These are phyloP conservation scores for Cerceris rybyensis DNA, from an alignment of 2,888 invertebrate genomes.

Conservation along the genomic window DNA sequence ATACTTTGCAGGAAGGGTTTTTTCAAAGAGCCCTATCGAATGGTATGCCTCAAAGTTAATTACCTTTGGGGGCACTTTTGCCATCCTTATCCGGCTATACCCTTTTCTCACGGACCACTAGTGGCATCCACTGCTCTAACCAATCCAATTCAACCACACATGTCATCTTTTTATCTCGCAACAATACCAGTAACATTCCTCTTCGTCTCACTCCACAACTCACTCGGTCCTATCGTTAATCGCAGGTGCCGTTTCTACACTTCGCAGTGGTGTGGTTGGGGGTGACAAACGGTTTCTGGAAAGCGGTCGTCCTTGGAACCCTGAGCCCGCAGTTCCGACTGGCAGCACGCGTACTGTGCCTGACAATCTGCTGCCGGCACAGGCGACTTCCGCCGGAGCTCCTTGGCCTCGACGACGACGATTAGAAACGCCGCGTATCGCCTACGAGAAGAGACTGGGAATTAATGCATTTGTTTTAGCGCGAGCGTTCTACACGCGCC, in stretches of 20 bases:
- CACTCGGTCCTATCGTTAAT: conserved; percentile 21
- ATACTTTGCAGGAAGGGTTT: no score
- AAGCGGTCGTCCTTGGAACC: conserved; percentile 93
- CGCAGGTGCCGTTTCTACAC: conserved; percentile 91
- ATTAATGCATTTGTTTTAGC: conserved; percentile 41
- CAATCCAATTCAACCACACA: not conserved
- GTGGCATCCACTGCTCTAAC: no score
- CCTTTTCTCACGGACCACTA: no score
- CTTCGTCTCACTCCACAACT: not conserved
- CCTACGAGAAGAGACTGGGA: conserved; percentile 49
- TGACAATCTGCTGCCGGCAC: conserved; percentile 94
- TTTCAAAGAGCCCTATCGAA: no score
- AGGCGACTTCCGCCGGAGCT: conserved; percentile 93
- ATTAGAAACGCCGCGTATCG: conserved; percentile 82
- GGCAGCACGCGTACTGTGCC: conserved; percentile 92
- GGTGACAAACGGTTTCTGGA: conserved; percentile 97
- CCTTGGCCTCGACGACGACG: conserved; percentile 93
- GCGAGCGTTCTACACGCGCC: conserved; percentile 39
- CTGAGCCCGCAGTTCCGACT: conserved; percentile 96
- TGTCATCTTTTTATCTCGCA: not conserved
- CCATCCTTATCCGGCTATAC: no score
- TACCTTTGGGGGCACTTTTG: no score
- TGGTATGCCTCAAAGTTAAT: no score
- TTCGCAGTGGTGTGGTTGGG: conserved; percentile 98
- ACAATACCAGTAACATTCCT: not conserved